phyloP scores from a whole-genome alignment of 2,113 vertebrate genomes.

The Acrocephalus kingi region DNA sequence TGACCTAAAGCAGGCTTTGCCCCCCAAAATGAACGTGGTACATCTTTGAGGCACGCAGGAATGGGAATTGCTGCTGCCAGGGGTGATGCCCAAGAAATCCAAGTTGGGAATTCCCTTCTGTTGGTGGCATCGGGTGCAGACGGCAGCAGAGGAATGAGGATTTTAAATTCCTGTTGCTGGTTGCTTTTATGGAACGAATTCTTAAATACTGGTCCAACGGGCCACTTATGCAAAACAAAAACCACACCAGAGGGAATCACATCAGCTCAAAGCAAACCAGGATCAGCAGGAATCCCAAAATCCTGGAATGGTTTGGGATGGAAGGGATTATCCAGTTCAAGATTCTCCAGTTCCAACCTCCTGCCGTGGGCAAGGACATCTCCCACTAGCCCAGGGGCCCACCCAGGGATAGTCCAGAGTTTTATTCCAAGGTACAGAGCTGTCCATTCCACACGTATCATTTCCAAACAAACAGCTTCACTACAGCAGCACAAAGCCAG shows the following conservation, averaged over 20 bases:
- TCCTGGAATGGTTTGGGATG: not conserved
- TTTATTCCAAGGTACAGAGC: not conserved
- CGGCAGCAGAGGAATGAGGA: not conserved
- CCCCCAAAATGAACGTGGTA: accelerated
- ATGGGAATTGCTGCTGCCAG: not conserved
- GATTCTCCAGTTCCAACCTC: not conserved
- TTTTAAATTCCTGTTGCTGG: not conserved
- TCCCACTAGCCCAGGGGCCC: not conserved
- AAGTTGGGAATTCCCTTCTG: not conserved
- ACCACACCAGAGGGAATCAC: not conserved
- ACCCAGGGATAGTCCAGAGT: not conserved
- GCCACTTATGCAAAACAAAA: not conserved
- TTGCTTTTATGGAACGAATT: not conserved
- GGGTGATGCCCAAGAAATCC: not conserved
- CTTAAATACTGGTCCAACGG: accelerated
- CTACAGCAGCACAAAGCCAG: not conserved
- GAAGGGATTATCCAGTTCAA: not conserved
- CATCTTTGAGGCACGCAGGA: not conserved
- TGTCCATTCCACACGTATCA: accelerated
- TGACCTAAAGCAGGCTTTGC: not conserved
- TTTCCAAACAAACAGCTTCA: not conserved
- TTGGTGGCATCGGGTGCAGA: accelerated
- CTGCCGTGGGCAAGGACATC: not conserved
- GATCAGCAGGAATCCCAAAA: not conserved
- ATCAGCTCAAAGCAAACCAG: not conserved